A percentile compares a stretch with the other conserved stretches of the same genome.
Conservation (phyloP, 2,888 invertebrate genomes). For the Lamproptera curius region DNA sequence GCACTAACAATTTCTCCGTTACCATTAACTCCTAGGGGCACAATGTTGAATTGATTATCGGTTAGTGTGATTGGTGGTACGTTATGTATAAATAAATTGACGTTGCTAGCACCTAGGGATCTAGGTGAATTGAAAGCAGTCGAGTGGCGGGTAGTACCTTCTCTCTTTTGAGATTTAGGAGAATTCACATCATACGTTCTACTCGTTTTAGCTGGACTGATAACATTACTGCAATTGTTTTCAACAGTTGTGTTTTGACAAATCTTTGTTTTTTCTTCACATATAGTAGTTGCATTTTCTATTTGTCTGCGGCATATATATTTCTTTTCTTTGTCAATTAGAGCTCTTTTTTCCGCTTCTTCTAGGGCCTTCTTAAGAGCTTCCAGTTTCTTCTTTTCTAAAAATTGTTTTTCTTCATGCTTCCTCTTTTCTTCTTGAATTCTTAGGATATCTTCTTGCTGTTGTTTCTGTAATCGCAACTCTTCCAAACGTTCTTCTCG, state of each 20-base stretch:
- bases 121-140: conserved; percentile 66
- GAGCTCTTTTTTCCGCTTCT: conserved; percentile 86
- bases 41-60: conserved; percentile 65
- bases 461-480: conserved; percentile 84
- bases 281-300: conserved; percentile 30
- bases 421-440: conserved; percentile 84
- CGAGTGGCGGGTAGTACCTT: conserved; percentile 57
- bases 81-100: conserved; percentile 66
- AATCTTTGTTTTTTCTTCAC: conserved; percentile 37
- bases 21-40: conserved; percentile 63
- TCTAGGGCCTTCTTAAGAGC: conserved; percentile 87
- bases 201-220: conserved; percentile 60
- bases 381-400: conserved; percentile 85
- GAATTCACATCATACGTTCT: conserved; percentile 65
- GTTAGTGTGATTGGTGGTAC: conserved; percentile 60
- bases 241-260: conserved; percentile 39
- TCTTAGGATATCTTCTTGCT: conserved; percentile 82
- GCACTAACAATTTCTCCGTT: conserved; percentile 59
- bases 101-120: conserved; percentile 57
- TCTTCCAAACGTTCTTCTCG: conserved; percentile 91
- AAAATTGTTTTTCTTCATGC: conserved; percentile 82
- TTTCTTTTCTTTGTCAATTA: conserved; percentile 80
- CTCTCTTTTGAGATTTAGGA: conserved; percentile 60
- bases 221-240: conserved; percentile 31
- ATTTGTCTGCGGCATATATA: conserved; percentile 54